Evolutionary conservation across 2,113 vertebrate species (phyloP).

Genomic region (Struthidea cinerea): DNA sequence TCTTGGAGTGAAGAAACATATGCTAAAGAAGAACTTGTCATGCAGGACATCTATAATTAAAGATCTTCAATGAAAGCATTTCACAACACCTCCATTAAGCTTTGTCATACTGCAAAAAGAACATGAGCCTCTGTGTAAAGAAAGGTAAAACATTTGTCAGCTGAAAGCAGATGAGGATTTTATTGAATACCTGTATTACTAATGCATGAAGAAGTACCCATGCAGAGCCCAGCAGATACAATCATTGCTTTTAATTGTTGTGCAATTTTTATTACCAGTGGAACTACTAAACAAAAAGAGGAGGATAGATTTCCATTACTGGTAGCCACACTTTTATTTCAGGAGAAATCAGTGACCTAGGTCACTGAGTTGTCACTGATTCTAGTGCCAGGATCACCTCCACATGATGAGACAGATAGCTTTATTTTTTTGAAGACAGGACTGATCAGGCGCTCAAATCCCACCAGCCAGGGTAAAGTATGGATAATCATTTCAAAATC

Average conservation of each 20-base stretch:
- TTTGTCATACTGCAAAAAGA: conserved; percentile 48
- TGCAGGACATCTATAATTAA: conserved; percentile 47
- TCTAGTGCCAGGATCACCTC: neutral
- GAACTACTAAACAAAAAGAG: conserved; percentile 4
- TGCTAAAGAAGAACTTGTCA: conserved; percentile 47
- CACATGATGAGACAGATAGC: neutral
- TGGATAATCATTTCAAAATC: neutral
- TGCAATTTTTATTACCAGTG: conserved; percentile 36
- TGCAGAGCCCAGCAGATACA: conserved; percentile 29
- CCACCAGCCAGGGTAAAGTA: neutral
- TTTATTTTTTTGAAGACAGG: conserved; percentile 1
- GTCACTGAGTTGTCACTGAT: neutral
- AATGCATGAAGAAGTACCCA: conserved; percentile 53
- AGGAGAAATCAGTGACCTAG: conserved; percentile 3
- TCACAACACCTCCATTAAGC: conserved; percentile 35
- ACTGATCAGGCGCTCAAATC: neutral
- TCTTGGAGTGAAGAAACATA: conserved; percentile 47
- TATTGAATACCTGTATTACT: conserved; percentile 57
- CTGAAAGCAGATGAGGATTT: conserved; percentile 53
- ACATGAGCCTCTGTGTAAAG: conserved; percentile 46
- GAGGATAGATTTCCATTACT: neutral
- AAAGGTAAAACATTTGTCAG: conserved; percentile 60
- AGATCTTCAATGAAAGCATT: conserved; percentile 48
- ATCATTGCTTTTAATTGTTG: conserved; percentile 41
- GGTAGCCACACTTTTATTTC: neutral